A percentile compares a stretch with the other conserved stretches of the same genome.
These are phyloP conservation scores for Sebastes diploproa DNA, from an alignment of 2,797 vertebrate species.

Conservation along the genomic window DNA sequence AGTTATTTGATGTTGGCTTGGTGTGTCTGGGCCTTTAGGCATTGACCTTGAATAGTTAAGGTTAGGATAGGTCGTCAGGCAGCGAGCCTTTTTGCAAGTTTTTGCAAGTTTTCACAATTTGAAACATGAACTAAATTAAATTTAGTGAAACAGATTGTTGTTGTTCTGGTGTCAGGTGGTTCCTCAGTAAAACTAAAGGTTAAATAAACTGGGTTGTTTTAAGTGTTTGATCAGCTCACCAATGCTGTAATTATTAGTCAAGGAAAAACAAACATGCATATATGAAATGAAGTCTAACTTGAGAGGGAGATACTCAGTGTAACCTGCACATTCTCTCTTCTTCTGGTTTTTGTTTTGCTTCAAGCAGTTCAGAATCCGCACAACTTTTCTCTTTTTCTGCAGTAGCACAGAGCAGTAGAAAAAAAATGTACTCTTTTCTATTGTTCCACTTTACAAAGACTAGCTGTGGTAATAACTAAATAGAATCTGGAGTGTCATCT, in stretches of 20 bases:
- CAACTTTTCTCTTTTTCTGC: not conserved
- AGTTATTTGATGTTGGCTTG: too few species aligned
- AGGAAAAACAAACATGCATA: not conserved
- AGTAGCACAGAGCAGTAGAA: not conserved
- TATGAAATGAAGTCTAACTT: not conserved
- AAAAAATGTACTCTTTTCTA: slow-evolving; percentile 1
- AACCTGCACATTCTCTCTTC: not conserved
- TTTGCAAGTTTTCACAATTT: too few species aligned
- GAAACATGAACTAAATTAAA: not conserved
- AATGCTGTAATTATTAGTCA: not conserved
- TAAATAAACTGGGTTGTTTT: not conserved
- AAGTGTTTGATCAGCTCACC: not conserved
- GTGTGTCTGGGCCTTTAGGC: too few species aligned
- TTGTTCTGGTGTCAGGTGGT: not conserved
- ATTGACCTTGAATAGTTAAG: too few species aligned
- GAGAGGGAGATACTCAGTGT: not conserved
- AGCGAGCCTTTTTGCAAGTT: too few species aligned
- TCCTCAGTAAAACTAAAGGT: not conserved
- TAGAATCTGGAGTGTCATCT: slow-evolving; percentile 52
- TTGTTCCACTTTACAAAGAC: not conserved
- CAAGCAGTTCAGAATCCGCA: not conserved
- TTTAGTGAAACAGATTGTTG: not conserved
- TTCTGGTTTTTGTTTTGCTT: not conserved
- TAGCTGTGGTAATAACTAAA: slow-evolving; percentile 23
- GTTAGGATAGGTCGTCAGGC: too few species aligned